These are phyloP conservation scores for Diadema setosum DNA, from an alignment of 35 echinoderm and acorn worm species.

Conservation along the genomic window DNA sequence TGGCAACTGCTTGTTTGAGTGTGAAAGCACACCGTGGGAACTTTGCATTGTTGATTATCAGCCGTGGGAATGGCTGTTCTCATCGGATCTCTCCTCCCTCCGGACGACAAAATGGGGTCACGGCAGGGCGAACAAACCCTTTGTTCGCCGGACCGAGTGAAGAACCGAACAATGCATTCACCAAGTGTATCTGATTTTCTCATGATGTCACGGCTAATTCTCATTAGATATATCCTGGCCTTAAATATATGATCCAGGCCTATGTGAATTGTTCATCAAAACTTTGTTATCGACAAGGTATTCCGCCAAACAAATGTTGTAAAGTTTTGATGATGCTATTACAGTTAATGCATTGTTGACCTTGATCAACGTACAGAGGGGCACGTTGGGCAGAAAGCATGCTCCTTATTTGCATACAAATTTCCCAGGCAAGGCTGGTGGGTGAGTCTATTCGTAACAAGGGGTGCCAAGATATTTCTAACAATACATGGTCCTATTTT, in stretches of 20 bases:
- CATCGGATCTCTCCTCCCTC: not conserved
- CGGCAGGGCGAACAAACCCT: not conserved
- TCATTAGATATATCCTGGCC: not conserved
- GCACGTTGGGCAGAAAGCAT: not conserved
- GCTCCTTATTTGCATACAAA: conserved; percentile 2
- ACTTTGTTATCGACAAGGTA: not conserved
- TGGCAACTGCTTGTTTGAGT: not conserved
- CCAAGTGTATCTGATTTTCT: not conserved
- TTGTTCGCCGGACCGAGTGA: not conserved
- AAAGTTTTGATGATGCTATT: not conserved
- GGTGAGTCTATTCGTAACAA: not conserved
- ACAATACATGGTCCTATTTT: no score
- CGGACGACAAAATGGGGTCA: conserved; percentile 11
- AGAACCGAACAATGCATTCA: not conserved
- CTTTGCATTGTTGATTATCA: conserved; percentile 24
- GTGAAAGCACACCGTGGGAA: conserved; percentile 30
- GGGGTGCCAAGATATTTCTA: no score
- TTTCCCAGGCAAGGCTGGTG: conserved; percentile 13
- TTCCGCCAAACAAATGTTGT: not conserved
- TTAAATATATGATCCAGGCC: not conserved
- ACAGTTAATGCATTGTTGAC: not conserved
- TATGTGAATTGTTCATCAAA: not conserved
- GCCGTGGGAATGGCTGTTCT: conserved; percentile 26
- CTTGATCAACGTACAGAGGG: not conserved
- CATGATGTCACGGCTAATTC: not conserved